Conservation (phyloP, 2,113 vertebrate genomes). For the Crotalus tigris region DNA sequence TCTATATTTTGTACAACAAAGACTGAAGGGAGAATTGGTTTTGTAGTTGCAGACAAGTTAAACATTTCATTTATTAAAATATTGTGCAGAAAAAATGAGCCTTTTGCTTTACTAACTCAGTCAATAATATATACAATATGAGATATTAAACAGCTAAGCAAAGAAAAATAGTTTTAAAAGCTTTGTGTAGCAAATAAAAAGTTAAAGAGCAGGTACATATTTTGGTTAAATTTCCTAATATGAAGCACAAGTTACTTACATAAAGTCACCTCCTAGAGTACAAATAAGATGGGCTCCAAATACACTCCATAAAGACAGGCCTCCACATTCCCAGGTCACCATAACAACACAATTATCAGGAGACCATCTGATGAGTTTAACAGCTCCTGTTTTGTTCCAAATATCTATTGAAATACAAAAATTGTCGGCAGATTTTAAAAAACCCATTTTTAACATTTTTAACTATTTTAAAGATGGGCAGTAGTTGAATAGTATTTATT, state of each 20-base stretch:
- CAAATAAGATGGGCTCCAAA: constrained; percentile 98
- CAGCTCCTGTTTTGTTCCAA: constrained; percentile 96
- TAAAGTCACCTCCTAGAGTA: constrained; percentile 96
- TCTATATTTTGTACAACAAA: background rate
- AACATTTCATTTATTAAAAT: background rate
- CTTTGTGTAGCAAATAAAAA: background rate
- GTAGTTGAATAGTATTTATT: background rate
- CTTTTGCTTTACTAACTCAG: background rate
- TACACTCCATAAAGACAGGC: constrained; percentile 96
- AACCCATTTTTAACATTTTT: background rate
- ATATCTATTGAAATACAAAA: constrained; percentile 76
- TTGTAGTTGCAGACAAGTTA: background rate
- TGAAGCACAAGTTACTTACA: constrained; percentile 75
- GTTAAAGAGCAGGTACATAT: background rate
- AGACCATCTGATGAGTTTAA: constrained; percentile 93
- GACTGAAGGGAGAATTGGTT: background rate
- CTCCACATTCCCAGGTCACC: constrained; percentile 95
- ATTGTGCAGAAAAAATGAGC: background rate
- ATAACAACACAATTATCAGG: constrained; percentile 94
- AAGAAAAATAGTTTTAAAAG: background rate
- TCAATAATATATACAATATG: background rate
- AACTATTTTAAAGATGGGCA: background rate
- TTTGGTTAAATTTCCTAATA: constrained; percentile 7
- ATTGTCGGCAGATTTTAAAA: background rate
- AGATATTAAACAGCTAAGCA: background rate